A percentile compares a stretch with the other conserved stretches of the same genome.
These are phyloP conservation scores for Sylvia borin DNA, from an alignment of 2,797 vertebrate species.

Conservation along the genomic window DNA sequence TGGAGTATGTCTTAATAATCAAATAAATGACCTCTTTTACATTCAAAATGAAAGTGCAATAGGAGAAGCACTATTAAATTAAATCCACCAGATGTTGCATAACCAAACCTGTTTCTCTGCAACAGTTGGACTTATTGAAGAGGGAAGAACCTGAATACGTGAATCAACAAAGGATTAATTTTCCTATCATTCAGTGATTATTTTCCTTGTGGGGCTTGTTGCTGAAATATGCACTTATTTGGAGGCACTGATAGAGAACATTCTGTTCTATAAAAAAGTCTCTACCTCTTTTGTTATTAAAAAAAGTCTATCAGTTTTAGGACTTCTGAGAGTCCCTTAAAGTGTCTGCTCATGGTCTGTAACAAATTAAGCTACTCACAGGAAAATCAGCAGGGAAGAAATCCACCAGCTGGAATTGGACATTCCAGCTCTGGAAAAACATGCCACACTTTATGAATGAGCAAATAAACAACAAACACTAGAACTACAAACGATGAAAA, in stretches of 20 bases:
- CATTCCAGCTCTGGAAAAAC: neutral
- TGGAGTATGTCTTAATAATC: neutral
- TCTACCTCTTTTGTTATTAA: neutral
- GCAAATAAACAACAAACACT: neutral
- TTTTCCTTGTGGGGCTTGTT: neutral
- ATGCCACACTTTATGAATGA: neutral
- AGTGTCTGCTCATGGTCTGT: neutral
- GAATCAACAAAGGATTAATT: neutral
- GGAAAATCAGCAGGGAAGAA: neutral
- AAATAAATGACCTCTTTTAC: neutral
- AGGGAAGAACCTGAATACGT: neutral
- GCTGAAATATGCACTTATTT: neutral
- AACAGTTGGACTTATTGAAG: neutral
- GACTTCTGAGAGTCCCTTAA: neutral
- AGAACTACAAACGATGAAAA: neutral
- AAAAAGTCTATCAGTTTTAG: neutral
- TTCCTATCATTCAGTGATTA: neutral
- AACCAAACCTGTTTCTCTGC: neutral
- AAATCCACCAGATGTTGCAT: neutral
- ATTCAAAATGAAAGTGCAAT: neutral
- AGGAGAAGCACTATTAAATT: neutral
- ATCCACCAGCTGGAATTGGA: neutral
- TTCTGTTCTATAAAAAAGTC: neutral
- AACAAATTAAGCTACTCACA: neutral
- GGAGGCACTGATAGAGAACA: neutral